These are phyloP conservation scores for Melanaphis sacchari DNA, from an alignment of 1,140 invertebrate genomes.

Conservation along the genomic window DNA sequence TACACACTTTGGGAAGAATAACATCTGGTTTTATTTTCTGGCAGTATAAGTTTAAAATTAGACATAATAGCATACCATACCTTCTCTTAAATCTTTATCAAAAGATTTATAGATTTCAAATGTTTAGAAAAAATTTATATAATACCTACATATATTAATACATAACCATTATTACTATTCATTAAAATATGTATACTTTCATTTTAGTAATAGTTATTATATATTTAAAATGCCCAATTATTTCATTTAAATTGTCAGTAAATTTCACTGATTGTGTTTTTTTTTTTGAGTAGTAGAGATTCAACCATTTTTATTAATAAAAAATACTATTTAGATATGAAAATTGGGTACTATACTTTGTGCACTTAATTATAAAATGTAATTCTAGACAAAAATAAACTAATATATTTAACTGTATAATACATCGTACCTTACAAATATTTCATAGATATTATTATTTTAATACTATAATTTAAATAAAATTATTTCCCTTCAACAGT, in stretches of 20 bases:
- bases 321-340: background rate
- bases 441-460: background rate
- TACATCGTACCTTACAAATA: background rate
- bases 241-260: background rate
- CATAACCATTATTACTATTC: background rate
- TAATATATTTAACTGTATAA: background rate
- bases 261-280: background rate
- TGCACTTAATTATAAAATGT: background rate
- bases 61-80: conserved; percentile 22
- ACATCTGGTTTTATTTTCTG: conserved; percentile 40
- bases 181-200: background rate
- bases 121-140: background rate
- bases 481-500: background rate
- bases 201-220: background rate
- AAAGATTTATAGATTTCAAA: conserved; percentile 25
- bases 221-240: too few relatives aligned
- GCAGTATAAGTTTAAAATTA: conserved; percentile 29
- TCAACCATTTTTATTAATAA: background rate
- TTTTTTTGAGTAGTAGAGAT: too few relatives aligned
- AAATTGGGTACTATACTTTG: background rate
- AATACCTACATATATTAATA: background rate
- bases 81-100: background rate
- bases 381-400: background rate
- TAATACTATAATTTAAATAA: background rate
- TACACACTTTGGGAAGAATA: background rate